A percentile compares a stretch with the other conserved stretches of the same genome.
These are phyloP conservation scores for Tokudaia muenninki DNA, from an alignment of 2,797 vertebrate genomes.

Conservation along the genomic window DNA sequence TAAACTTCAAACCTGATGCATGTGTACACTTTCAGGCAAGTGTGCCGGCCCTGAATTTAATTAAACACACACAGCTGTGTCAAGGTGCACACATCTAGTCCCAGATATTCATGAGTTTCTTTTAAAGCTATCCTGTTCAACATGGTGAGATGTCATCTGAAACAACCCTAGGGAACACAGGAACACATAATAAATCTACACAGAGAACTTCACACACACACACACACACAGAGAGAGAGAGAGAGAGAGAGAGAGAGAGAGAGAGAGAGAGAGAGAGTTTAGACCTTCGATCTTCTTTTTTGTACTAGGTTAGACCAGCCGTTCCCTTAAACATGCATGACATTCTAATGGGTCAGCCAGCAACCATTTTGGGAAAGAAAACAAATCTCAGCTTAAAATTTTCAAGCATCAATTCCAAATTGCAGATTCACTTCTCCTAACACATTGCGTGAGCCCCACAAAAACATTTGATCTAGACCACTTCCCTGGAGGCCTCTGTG, in stretches of 20 bases:
- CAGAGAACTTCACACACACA: not conserved
- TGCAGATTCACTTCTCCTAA: constrained; percentile 27
- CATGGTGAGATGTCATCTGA: not conserved
- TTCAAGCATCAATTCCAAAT: constrained; percentile 6
- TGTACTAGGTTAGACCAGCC: not conserved
- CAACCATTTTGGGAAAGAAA: constrained; percentile 44
- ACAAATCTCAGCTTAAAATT: constrained; percentile 37
- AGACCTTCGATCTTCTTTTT: not conserved
- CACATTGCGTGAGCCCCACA: not conserved
- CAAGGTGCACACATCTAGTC: too few relatives aligned
- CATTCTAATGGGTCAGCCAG: not conserved
- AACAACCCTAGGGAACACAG: not conserved
- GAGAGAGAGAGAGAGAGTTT: too few relatives aligned
- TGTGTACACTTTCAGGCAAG: not conserved
- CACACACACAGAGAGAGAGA: not conserved
- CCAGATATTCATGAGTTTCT: not conserved
- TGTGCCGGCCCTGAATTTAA: not conserved
- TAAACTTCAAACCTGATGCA: constrained; percentile 5
- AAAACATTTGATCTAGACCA: not conserved
- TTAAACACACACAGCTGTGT: not conserved
- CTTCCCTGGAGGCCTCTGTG: not conserved
- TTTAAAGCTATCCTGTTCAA: not conserved
- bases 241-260: too few relatives aligned
- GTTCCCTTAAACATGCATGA: not conserved
- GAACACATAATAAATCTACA: not conserved